A percentile compares a stretch with the other conserved stretches of the same genome.
Conservation (phyloP, 2,113 vertebrate genomes). For the Telmatochromis sp. region DNA sequence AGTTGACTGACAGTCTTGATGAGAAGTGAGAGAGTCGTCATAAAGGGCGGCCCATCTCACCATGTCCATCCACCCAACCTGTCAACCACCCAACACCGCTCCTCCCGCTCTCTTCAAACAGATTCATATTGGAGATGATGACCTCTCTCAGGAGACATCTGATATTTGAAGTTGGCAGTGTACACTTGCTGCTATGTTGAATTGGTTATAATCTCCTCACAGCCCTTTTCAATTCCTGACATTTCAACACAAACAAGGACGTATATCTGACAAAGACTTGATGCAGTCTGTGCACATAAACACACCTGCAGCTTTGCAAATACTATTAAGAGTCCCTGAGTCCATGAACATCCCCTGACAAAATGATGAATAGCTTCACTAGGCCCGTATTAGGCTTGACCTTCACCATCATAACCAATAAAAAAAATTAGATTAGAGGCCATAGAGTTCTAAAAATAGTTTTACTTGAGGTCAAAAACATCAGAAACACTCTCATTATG, state of each 20-base stretch:
- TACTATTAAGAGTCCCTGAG: background rate
- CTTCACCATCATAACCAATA: background rate
- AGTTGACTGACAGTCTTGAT: constrained; percentile 9
- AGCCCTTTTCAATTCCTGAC: background rate
- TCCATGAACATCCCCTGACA: background rate
- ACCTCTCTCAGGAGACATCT: background rate
- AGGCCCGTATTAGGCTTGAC: background rate
- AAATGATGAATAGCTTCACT: background rate
- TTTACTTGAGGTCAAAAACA: background rate
- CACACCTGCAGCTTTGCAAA: background rate
- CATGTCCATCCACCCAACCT: background rate
- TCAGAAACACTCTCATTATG: background rate
- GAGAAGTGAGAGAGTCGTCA: background rate
- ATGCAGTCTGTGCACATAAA: background rate
- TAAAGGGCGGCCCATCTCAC: background rate
- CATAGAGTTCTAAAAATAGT: background rate
- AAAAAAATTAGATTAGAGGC: background rate
- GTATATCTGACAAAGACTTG: background rate
- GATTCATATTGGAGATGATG: background rate
- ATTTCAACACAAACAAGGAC: background rate
- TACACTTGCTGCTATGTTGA: background rate
- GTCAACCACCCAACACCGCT: background rate
- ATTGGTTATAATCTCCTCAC: background rate
- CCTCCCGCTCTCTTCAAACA: background rate
- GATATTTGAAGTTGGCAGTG: background rate